Percentiles rank a stretch among this genome's conserved stretches.
Conservation (phyloP, 1,140 invertebrate genomes). For the Cepaea nemoralis region DNA sequence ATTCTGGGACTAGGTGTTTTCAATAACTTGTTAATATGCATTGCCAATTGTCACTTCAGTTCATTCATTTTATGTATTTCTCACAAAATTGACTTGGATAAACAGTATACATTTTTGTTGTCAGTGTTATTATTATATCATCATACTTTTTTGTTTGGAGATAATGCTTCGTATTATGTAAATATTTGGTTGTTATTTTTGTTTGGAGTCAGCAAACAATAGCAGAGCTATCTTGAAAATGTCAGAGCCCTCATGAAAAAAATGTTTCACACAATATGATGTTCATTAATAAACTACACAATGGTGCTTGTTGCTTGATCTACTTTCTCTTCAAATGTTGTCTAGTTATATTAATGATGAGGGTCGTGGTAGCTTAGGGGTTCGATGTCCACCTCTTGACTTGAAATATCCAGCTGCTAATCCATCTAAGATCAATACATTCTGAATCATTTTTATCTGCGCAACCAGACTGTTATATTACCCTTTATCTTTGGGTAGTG, state of each 20-base stretch:
- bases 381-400: too few relatives aligned
- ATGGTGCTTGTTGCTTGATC: background rate
- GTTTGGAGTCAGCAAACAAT: slow-evolving; percentile 4
- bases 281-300: background rate
- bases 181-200: slow-evolving; percentile 19
- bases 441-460: too few relatives aligned
- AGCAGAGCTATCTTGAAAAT: background rate
- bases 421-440: too few relatives aligned
- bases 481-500: too few relatives aligned
- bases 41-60: background rate
- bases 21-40: slow-evolving; percentile 22
- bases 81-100: slow-evolving; percentile 25
- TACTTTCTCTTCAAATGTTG: background rate
- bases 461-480: too few relatives aligned
- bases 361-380: too few relatives aligned
- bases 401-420: too few relatives aligned
- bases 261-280: background rate
- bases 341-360: too few relatives aligned
- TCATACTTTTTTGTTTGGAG: background rate
- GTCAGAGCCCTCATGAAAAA: slow-evolving; percentile 22
- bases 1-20: slow-evolving; percentile 22
- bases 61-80: slow-evolving; percentile 4
- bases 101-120: slow-evolving; percentile 23
- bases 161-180: background rate
- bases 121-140: slow-evolving; percentile 21